Base-by-base conservation (phyloP, 2,888 invertebrate genomes). In the Pammene fasciana region DNA sequence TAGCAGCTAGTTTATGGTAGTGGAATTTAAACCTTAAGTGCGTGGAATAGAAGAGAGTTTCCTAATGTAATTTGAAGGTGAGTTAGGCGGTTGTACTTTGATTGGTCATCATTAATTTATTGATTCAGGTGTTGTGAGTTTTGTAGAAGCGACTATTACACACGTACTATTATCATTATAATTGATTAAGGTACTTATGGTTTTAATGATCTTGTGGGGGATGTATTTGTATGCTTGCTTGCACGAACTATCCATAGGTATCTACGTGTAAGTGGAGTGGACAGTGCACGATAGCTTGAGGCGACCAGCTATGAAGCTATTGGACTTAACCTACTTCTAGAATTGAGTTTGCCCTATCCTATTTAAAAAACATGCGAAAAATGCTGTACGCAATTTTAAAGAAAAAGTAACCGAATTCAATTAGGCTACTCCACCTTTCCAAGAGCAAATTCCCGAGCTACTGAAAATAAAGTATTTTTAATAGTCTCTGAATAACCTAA, bases 81-180 rank as follows among this genome's bases (percentile, higher is more conserved):
- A 41, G 13, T 62, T 41, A 62, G 52, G 5, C 41, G 41, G 5
- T 38, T 61, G 7, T 48, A 36, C 34, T 10, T 48, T 14, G 13
- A 50, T n/a, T 50, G 8, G 16, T 3, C 1, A n/a, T 13, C 10
- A 34, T 56, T 61, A 41, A 67, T 55, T 55, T 61, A 67, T 67
- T 16, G 54, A 48, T 48, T 55, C 61, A 62, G 61, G 55, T 62
- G 67, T 67, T 48, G 26, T 46, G 34, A 26, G 67, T 61, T 46
- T 62, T 67, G 61, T 55, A 55, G 43, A 62, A 41, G 16, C 6
- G 52, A 16, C 18, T 16, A 62, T 59, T 45, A 62, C 50, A 62
- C 62, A 52, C 50, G 10, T 54, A 48, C 36, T 48, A 61, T 50
- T 18, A 52, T 41, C 41, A 38, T 62, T 52, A 52, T 62, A 41